Evolutionary conservation across 2,888 invertebrate genomes (phyloP).

Genomic region (Tuta absoluta): DNA sequence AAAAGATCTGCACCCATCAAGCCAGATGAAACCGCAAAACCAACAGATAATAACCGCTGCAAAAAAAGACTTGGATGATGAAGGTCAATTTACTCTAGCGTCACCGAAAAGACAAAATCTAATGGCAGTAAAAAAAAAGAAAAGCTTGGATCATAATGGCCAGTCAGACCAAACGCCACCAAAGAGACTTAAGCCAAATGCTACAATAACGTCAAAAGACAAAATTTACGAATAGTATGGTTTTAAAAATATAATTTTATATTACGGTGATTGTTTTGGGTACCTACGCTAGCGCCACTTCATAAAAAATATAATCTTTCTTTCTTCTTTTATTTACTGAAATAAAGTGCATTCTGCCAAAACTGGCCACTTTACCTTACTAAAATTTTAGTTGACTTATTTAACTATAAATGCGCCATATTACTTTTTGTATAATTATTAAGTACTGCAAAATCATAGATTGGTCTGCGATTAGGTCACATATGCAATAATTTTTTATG

Average conservation of each 20-base stretch:
- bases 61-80: neutral
- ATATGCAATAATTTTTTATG: neutral
- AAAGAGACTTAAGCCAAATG: neutral
- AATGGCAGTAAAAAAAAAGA: neutral
- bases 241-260: neutral
- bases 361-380: too few relatives aligned
- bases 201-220: slow-evolving; percentile 1
- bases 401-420: neutral
- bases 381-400: neutral
- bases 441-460: too few relatives aligned
- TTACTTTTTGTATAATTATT: neutral
- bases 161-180: neutral
- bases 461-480: neutral
- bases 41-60: neutral
- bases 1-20: neutral
- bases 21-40: slow-evolving; percentile 1
- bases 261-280: slow-evolving; percentile 1
- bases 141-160: neutral
- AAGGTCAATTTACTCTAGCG: neutral
- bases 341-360: too few relatives aligned
- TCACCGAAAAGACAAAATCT: neutral
- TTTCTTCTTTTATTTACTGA: neutral
- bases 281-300: neutral
- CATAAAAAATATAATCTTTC: neutral
- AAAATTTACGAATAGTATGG: neutral